A percentile compares a stretch with the other conserved stretches of the same genome.
phyloP scores from a whole-genome alignment of 2,113 vertebrate species.

The Paracyprichromis sp. region DNA sequence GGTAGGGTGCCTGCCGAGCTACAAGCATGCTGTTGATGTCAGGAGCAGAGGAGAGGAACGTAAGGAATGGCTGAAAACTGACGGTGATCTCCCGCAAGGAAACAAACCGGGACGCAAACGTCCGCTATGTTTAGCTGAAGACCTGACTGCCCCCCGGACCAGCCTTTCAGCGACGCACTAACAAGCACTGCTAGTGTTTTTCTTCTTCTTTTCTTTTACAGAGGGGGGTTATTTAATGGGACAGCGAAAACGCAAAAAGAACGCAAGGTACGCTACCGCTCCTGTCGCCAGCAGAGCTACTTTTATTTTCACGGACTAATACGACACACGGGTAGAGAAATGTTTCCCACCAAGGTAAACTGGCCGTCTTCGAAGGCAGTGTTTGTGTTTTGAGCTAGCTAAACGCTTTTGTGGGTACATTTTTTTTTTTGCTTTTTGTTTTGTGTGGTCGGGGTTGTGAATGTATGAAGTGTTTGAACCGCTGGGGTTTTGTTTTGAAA shows the following conservation, averaged over 20 bases:
- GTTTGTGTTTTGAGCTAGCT: neutral
- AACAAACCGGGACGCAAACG: constrained; percentile 28
- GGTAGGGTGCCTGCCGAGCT: constrained; percentile 58
- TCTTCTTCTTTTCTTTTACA: neutral
- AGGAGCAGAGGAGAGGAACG: constrained; percentile 54
- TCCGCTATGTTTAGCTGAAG: neutral
- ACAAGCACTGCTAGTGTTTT: neutral
- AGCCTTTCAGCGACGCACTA: neutral
- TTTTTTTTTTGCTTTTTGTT: neutral
- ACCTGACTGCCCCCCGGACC: neutral
- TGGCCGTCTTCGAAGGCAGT: neutral
- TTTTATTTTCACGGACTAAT: constrained; percentile 46
- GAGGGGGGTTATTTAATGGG: constrained; percentile 51
- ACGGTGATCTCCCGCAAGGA: constrained; percentile 51
- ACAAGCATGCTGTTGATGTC: constrained; percentile 58
- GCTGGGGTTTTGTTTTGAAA: neutral
- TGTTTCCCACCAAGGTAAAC: constrained; percentile 20
- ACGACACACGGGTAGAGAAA: constrained; percentile 30
- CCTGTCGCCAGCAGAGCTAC: constrained; percentile 51
- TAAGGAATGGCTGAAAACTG: constrained; percentile 62
- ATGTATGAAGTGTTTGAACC: neutral
- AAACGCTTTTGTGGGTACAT: neutral
- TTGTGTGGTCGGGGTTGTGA: neutral
- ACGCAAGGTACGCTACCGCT: constrained; percentile 59
- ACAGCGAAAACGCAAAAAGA: constrained; percentile 56